Base-by-base conservation (phyloP, 1,140 invertebrate species). In the Drosophila sturtevanti region DNA sequence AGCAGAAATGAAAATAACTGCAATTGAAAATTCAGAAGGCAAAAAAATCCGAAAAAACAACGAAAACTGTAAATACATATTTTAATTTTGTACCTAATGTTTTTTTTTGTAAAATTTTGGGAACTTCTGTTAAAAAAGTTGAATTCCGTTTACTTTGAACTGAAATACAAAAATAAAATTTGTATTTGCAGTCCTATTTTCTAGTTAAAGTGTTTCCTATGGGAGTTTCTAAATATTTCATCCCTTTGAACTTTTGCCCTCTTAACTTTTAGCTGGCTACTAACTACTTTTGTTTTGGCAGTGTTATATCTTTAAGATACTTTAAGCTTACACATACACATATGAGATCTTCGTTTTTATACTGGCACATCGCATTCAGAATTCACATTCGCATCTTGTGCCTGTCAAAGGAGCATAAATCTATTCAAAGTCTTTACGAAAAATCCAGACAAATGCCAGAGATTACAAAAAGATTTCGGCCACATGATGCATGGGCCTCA, bases 371-470 rank as follows among this genome's bases (percentile, higher is more conserved):
- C 35, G 37, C 34, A 41, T 41, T 72, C 72, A 56, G 16, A 44
- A 73, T 73, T 77, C 72, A 61, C 70, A 86, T 86, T 65, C 82
- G 77, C 84, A 86, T 86, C 82, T 86, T 86, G 84, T 77, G 84
- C 79, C 77, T 89, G 84, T 89, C 84, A 89, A 84, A 89, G 77
- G 52, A 34, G 85, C 84, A 89, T 89, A 89, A 89, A 89, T 89
- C 84, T 89, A 89, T 89, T 89, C 80, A 85, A 89, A 89, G 84
- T 77, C 84, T 89, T 89, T 77, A 68, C 84, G 72, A 89, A 89
- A 89, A 89, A 89, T 89, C 84, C 84, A 89, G 84, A 89, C 84
- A 89, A 89, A 89, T 89, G 84, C 84, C 85, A 89, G 84, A 89
- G 84, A 89, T 89, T 89, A 89, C 84, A 89, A 84, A 89, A 89